Evolutionary conservation across 1,140 invertebrate species (phyloP), one percentile per base, ranked within the genome.

Genomic region (Brachionus rotundiformis): DNA sequence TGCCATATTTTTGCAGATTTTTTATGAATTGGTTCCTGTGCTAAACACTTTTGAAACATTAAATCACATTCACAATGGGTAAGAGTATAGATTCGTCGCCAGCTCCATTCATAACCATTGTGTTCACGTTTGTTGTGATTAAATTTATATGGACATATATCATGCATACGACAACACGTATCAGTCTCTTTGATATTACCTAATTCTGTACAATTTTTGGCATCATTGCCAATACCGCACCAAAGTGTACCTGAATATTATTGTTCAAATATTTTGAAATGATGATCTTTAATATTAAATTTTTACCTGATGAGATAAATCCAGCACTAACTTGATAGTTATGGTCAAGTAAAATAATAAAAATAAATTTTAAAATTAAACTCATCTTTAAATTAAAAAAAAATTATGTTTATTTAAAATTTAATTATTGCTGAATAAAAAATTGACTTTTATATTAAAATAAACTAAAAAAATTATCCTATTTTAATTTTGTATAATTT

Each of bases 401-500:
- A 54, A 54, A 54, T 54, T 54, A 54, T 54, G 47, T 54, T 54
- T 54, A 54, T 54, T 54, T 19, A 54, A 54, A 54, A 54, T 54
- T 7, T 23, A 54, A 54, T 54, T 0, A 54, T 54, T 54, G 47
- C 47, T 23, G 47, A 54, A 4, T 54, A 54, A 54, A 54, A 54
- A 54, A 19, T 54, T 54, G 47, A 19, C n/a, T 54, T 54, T 4
- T 19, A 54, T 19, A 54, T 54, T 54, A 54, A 54, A 19, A 54
- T 54, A 7, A 16, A 65, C 61, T 31, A 65, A 65, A 49, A 82
- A n/a, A 49, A 47, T 71, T 80, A 63, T 29, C 83, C 54, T 29
- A 89, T 84, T 84, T 97, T 98, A 84, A 98, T 96, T 90, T 98
- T 98, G 88, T 96, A 94, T 36, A 98, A 89, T 89, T 98, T 98